A percentile compares a stretch with the other conserved stretches of the same genome.
Evolutionary conservation across 2,113 vertebrate species (phyloP).

Genomic region (Natator depressus): DNA sequence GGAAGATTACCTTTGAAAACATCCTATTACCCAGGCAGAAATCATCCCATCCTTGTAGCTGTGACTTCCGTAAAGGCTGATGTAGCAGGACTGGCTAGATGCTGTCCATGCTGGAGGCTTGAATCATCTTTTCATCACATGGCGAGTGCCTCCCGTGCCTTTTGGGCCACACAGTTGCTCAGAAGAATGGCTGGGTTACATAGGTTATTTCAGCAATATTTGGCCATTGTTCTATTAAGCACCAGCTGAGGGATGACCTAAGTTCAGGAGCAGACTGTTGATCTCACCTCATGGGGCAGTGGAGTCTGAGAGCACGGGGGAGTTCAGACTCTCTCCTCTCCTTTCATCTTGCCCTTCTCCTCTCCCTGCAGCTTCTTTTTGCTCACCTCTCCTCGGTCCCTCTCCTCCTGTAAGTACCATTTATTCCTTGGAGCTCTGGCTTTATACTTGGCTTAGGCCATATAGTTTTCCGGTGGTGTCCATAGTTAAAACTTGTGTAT

Average conservation of each 20-base stretch:
- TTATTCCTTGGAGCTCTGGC: not conserved
- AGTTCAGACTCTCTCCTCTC: not conserved
- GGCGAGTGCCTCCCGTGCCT: not conserved
- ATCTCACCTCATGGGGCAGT: not conserved
- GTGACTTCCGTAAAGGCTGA: not conserved
- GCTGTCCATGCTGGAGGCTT: not conserved
- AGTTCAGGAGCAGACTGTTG: not conserved
- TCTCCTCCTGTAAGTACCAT: not conserved
- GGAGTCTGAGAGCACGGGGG: not conserved
- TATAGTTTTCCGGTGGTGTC: not conserved
- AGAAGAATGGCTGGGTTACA: not conserved
- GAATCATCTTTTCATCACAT: not conserved
- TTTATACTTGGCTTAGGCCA: not conserved
- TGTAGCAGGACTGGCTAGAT: not conserved
- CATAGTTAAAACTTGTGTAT: not conserved
- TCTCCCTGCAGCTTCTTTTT: slow-evolving; percentile 25
- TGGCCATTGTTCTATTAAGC: not conserved
- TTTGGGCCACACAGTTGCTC: not conserved
- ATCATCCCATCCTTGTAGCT: not conserved
- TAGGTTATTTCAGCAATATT: not conserved
- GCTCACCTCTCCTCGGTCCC: not conserved
- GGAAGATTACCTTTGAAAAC: not conserved
- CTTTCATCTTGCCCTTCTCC: slow-evolving; percentile 35
- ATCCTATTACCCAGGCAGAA: not conserved
- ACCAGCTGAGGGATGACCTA: not conserved